Base-by-base conservation (phyloP, 2,113 vertebrate genomes). In the Cromileptes altivelis region DNA sequence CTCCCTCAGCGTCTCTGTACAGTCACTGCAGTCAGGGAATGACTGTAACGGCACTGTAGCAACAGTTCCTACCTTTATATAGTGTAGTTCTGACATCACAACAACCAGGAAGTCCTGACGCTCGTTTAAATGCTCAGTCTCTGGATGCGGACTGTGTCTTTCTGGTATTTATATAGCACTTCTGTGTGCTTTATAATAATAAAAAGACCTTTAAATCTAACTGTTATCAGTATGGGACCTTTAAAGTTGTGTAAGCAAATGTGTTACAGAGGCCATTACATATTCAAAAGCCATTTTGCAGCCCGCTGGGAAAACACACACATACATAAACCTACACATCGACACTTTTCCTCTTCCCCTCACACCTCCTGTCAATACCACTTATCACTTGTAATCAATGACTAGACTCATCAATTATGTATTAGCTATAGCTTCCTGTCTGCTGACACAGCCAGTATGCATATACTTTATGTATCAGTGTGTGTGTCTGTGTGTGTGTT, bases 371-470 rank as follows among this genome's bases (percentile, higher is more conserved):
- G 92, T 88, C 92, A 93, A 94, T 91, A 86, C 61, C 86, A 89
- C 92, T 94, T 85, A 91, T 93, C 86, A 91, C 89, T 77, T 87
- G 40, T 88, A 81, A 93, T 92, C 91, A 94, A 92, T 89, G 87
- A 75, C 55, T 77, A 30, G 30, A 72, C 73, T 91, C 91, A 92
- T 94, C 85, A 90, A 92, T 93, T 84, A 91, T 92, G 89, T 87
- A 92, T 87, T 37, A 78, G 69, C 70, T 78, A 65, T 80, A 70
- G 80, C 72, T 89, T 92, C 81, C 90, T 85, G 88, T 88, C 73
- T 92, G 88, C 92, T 93, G 88, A 93, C 90, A 70, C n/a, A 56
- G 79, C 57, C 70, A 60, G 15, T 77, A 70, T 83, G 75, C 47
- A 79, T 64, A 63, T 58, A 30, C 15, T 30, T 4, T 42, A 17